These are phyloP conservation scores for Drosophila affinis DNA, from an alignment of 2,888 invertebrate species.

Conservation along the genomic window DNA sequence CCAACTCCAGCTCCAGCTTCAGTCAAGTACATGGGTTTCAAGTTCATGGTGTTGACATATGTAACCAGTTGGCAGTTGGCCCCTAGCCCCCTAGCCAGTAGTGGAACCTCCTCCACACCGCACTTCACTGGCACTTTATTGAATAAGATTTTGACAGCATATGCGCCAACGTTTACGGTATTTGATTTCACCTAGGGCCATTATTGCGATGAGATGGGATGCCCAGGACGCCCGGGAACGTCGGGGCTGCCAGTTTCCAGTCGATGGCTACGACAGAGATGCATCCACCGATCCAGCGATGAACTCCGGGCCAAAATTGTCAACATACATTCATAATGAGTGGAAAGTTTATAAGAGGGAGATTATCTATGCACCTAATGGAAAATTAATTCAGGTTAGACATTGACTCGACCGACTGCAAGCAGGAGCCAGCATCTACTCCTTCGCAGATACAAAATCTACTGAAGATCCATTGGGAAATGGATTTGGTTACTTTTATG, in stretches of 20 bases:
- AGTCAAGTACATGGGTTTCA: constrained; percentile 59
- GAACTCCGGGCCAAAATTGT: constrained; percentile 58
- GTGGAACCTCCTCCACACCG: constrained; percentile 6
- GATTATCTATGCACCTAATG: constrained; percentile 23
- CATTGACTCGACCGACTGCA: neutral
- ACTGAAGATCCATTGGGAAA: neutral
- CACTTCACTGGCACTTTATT: neutral
- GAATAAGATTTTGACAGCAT: constrained; percentile 41
- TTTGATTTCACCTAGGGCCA: constrained; percentile 39
- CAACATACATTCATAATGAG: constrained; percentile 71
- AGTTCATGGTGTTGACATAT: constrained; percentile 80
- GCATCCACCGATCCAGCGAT: constrained; percentile 44
- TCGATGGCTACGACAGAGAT: constrained; percentile 17
- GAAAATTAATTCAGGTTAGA: constrained; percentile 31
- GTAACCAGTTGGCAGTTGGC: constrained; percentile 44
- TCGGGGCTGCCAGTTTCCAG: neutral
- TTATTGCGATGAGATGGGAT: constrained; percentile 55
- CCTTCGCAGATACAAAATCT: neutral
- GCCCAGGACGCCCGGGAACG: constrained; percentile 14
- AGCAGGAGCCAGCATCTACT: neutral
- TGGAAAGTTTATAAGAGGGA: constrained; percentile 61
- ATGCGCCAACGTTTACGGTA: neutral
- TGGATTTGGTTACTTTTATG: neutral
- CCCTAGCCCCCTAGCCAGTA: neutral
- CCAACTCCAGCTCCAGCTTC: constrained; percentile 26